phyloP scores from a whole-genome alignment of 2,888 invertebrate genomes.

The Dryobota labecula region DNA sequence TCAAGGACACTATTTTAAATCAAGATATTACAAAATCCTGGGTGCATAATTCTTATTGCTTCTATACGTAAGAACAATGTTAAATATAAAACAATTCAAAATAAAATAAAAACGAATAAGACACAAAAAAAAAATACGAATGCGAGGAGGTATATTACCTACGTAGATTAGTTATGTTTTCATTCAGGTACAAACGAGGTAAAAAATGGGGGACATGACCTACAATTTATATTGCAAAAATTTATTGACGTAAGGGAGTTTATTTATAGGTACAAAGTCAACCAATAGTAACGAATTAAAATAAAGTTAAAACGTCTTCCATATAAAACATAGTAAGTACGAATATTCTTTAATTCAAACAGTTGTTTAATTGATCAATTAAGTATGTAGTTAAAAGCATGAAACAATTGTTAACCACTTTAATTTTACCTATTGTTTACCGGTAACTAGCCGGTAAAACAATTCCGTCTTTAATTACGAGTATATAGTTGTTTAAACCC shows the following conservation, averaged over 20 bases:
- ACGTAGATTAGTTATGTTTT: not conserved
- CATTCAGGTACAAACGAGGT: not conserved
- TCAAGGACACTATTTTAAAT: not conserved
- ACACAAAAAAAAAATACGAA: not conserved
- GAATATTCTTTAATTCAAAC: constrained; percentile 24
- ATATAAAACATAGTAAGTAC: not conserved
- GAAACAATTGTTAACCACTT: constrained; percentile 46
- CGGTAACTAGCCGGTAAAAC: constrained; percentile 22
- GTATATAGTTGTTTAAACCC: constrained; percentile 17
- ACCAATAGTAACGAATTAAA: not conserved
- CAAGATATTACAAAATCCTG: not conserved
- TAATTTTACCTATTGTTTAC: constrained; percentile 53
- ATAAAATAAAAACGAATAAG: not conserved
- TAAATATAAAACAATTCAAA: not conserved
- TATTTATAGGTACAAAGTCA: not conserved
- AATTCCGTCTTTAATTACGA: constrained; percentile 44
- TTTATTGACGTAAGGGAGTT: not conserved
- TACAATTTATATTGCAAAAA: not conserved
- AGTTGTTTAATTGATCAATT: constrained; percentile 56
- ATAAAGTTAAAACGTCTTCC: not conserved
- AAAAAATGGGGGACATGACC: not conserved
- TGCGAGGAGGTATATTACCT: too few relatives aligned
- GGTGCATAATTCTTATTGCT: not conserved
- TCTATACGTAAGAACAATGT: not conserved
- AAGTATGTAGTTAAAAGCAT: constrained; percentile 40